Evolutionary conservation across 1,140 invertebrate species (phyloP).

Genomic region (Nomia melanderi): DNA sequence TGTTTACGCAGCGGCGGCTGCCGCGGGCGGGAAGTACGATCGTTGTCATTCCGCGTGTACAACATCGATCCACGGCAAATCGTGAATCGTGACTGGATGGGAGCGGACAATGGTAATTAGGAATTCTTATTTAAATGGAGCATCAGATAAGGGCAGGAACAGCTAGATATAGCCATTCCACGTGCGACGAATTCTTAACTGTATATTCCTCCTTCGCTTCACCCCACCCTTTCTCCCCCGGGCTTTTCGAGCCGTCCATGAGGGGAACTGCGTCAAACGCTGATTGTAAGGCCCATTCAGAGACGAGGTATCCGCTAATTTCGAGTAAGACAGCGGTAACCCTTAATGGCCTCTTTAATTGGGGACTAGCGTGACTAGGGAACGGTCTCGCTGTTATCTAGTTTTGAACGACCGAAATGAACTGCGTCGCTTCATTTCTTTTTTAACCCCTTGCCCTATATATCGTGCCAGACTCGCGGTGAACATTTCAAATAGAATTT

Average conservation of each 20-base stretch:
- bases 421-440: no score
- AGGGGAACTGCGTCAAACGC: background rate
- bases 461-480: no score
- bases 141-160: conserved; percentile 74
- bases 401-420: background rate
- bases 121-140: conserved; percentile 74
- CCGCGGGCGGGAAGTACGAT: background rate
- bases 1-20: background rate
- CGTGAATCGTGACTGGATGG: conserved; percentile 45
- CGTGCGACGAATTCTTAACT: conserved; percentile 75
- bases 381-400: background rate
- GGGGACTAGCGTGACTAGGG: background rate
- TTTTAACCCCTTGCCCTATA: no score
- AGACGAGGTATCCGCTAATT: background rate
- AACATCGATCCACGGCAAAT: conserved; percentile 28
- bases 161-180: conserved; percentile 68
- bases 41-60: conserved; percentile 29
- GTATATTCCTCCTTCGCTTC: conserved; percentile 59
- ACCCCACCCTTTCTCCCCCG: background rate
- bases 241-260: conserved; percentile 3
- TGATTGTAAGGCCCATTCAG: background rate
- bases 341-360: conserved; percentile 10
- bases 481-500: no score
- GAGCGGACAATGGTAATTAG: conserved; percentile 70
- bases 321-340: background rate